These are phyloP conservation scores for Oscheius sp. DNA, from an alignment of 2,888 invertebrate species.

Conservation along the genomic window DNA sequence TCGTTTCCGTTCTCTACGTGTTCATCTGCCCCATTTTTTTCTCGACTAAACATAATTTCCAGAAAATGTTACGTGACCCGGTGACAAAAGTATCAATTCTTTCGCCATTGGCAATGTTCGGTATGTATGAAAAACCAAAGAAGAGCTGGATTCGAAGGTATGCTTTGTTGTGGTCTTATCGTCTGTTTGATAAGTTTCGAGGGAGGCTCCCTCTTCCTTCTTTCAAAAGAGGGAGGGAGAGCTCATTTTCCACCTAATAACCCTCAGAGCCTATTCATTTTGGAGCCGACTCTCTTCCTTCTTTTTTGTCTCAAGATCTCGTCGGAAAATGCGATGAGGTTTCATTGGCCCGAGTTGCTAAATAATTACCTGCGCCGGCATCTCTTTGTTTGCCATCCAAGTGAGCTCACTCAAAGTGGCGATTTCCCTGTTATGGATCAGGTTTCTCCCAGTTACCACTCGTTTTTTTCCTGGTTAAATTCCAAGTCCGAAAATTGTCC, in stretches of 20 bases:
- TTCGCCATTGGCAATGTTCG: conserved; percentile 59
- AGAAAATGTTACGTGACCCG: conserved; percentile 43
- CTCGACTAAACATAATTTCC: neutral
- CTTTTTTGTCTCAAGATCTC: neutral
- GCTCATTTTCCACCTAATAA: neutral
- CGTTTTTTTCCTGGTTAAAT: too few species aligned
- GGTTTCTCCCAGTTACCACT: conserved; percentile 7
- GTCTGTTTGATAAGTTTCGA: neutral
- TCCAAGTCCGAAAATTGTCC: neutral
- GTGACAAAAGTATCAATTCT: conserved; percentile 54
- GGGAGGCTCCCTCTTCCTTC: too few species aligned
- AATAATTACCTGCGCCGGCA: neutral
- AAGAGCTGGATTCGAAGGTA: conserved; percentile 59
- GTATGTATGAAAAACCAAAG: conserved; percentile 51
- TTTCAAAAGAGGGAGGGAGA: too few species aligned
- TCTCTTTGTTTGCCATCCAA: conserved; percentile 23
- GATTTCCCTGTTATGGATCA: conserved; percentile 21
- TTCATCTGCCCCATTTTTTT: neutral
- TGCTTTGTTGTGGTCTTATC: neutral
- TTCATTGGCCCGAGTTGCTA: too few species aligned
- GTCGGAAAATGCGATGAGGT: neutral
- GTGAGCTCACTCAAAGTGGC: conserved; percentile 18
- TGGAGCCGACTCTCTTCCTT: neutral
- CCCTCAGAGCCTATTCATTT: neutral
- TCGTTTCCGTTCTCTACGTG: conserved; percentile 2